Evolutionary conservation across 2,888 invertebrate genomes (phyloP), one percentile per base, ranked within the genome.

Genomic region (Pycnomerus fuliginosus): DNA sequence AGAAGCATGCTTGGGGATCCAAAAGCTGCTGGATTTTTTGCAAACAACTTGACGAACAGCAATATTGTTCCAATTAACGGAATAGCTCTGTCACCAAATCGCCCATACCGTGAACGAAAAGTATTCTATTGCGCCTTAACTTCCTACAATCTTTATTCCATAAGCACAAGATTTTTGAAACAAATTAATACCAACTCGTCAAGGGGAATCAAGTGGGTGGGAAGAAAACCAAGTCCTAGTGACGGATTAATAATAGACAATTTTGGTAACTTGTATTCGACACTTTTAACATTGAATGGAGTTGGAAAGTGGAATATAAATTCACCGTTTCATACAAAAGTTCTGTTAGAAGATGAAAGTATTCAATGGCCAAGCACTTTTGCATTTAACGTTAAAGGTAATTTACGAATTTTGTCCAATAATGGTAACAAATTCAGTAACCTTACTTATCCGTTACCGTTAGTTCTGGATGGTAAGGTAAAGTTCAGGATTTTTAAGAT

Each of bases 321-420:
- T 16, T 61, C 72, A 39, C 71, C 76, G 30, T 79, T 83, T 58
- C 72, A 72, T 24, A 72, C 71, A 40, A 80, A 63, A 2, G 35
- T 50, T 36, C 52, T 66, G 16, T 32, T 67, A 7, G 80, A 83
- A 12, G 74, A 79, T 32, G 75, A 76, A 43, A 78, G 76, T 55
- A 79, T 85, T 57, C 82, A 85, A 63, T 86, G 85, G 85, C 78
- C 83, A 0, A 83, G 84, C 60, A 78, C 82, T 12, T 84, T 85
- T 65, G 78, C 79, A 1, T 82, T 85, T 61, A 84, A 85, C 62
- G 76, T 78, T 48, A 67, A 74, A 31, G 83, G 84, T 20, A 78
- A 79, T 61, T 68, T 85, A 7, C 85, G 80, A 70, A 78, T 82
- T 4, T 5, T 20, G 8, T 20, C 10, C 25, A 10, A 8, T 25